phyloP scores from a whole-genome alignment of 2,113 vertebrate genomes.

The Copsychus sechellarum region DNA sequence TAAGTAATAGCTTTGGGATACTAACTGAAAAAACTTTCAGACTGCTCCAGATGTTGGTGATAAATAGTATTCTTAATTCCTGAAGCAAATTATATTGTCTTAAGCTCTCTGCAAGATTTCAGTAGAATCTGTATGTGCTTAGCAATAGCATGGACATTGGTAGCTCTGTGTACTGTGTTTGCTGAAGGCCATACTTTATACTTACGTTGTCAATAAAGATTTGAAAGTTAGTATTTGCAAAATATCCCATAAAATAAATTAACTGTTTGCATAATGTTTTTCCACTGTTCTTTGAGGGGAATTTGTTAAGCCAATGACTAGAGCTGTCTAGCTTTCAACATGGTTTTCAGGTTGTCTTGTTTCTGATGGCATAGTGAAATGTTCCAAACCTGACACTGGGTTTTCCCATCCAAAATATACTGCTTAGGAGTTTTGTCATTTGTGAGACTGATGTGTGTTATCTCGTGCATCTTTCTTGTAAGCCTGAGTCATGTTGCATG shows the following conservation, averaged over 20 bases:
- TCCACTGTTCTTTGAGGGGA: not conserved
- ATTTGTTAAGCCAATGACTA: not conserved
- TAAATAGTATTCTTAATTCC: not conserved
- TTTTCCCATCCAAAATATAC: not conserved
- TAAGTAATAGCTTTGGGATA: constrained; percentile 66
- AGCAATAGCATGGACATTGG: fast-evolving
- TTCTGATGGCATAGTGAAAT: not conserved
- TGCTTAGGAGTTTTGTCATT: not conserved
- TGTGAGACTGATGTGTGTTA: not conserved
- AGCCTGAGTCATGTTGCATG: not conserved
- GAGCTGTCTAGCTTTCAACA: not conserved
- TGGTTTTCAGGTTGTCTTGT: not conserved
- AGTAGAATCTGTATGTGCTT: not conserved
- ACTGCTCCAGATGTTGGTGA: not conserved
- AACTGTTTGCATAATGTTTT: not conserved
- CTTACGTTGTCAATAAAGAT: not conserved
- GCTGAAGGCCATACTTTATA: not conserved
- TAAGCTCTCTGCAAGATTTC: not conserved
- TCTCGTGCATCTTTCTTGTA: not conserved
- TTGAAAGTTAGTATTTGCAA: not conserved
- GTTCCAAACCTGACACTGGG: not conserved
- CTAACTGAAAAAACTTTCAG: not conserved
- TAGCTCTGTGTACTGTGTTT: not conserved
- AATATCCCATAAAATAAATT: not conserved
- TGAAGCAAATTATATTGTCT: not conserved